These are phyloP conservation scores for Toxotes jaculatrix DNA, from an alignment of 2,113 vertebrate genomes.

Conservation along the genomic window DNA sequence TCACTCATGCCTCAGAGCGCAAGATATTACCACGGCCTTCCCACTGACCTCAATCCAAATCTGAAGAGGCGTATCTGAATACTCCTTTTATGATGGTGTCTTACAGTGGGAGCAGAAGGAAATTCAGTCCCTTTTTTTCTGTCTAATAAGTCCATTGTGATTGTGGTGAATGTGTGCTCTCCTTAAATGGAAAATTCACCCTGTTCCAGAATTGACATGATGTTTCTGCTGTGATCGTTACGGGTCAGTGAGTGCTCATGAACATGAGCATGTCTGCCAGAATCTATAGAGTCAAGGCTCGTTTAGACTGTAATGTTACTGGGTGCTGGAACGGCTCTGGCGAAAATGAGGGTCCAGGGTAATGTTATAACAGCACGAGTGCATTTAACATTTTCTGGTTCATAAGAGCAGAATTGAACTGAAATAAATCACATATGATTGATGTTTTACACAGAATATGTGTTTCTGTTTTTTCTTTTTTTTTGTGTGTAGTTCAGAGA, in stretches of 20 bases:
- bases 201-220: constrained; percentile 57
- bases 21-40: constrained; percentile 73
- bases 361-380: constrained; percentile 4
- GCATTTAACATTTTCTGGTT: constrained; percentile 29
- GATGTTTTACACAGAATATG: constrained; percentile 1
- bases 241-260: constrained; percentile 58
- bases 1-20: constrained; percentile 69
- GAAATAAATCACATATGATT: constrained; percentile 5
- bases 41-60: constrained; percentile 80
- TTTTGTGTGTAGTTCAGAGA: constrained; percentile 70
- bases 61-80: constrained; percentile 74
- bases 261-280: constrained; percentile 45
- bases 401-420: constrained; percentile 24
- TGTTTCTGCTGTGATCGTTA: constrained; percentile 65
- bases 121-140: constrained; percentile 57
- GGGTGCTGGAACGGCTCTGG: constrained; percentile 31
- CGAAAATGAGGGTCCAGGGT: constrained; percentile 43
- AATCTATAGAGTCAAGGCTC: constrained; percentile 23
- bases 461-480: constrained; percentile 9
- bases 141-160: constrained; percentile 72
- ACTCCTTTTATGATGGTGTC: constrained; percentile 69
- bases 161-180: constrained; percentile 42
- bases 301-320: constrained; percentile 47
- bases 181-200: constrained; percentile 64
- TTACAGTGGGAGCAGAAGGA: constrained; percentile 51